Evolutionary conservation across 1,140 invertebrate genomes (phyloP), one percentile per base, ranked within the genome.

Genomic region (Eriocheir sinensis): DNA sequence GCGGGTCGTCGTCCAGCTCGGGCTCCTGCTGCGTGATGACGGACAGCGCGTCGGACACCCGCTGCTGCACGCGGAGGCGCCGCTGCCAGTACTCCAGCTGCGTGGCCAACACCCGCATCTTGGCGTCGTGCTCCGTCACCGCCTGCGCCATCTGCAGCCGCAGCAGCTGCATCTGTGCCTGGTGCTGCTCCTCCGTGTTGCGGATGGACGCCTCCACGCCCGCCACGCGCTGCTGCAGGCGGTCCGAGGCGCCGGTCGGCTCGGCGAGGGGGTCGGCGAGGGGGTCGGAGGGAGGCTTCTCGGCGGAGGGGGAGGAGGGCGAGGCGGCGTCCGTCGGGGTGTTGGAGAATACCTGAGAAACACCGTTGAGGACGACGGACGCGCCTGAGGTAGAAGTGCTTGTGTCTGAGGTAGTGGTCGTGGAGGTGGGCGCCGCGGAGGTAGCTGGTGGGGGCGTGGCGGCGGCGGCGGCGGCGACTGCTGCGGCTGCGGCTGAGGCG

Each of bases 81-180:
- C 91, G 38, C 48, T 95, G 95, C 95, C 95, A 95, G 81, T 93
- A 95, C 92, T 93, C 88, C 34, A 95, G 80, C 92, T 95, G 95
- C 27, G 92, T 60, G 3, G 44, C 92, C 17, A 95, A 81, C 27
- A 95, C 83, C n/a, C 92, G 44, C 95, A 95, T 95, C 44, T 92
- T 93, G 8, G 92, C 79, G 30, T 95, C 95, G 80, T 95, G 95
- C 80, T 95, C 92, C 21, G 92, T 92, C 30, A 86, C 89, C 15
- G 95, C 80, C 32, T 95, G 95, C 6, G 92, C 92, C 89, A 95
- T 91, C 92, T 95, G 95, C 15, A 93, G 72, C 48, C 92, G 83
- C 44, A 95, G 95, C 17, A 95, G 89, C 89, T 95, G 95, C 36
- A 95, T 30, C 30, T 90, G 89, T 38, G 92, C 72, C 32, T 93